Conservation (phyloP, 1,140 invertebrate genomes). For the Muscidifurax raptorellus region DNA sequence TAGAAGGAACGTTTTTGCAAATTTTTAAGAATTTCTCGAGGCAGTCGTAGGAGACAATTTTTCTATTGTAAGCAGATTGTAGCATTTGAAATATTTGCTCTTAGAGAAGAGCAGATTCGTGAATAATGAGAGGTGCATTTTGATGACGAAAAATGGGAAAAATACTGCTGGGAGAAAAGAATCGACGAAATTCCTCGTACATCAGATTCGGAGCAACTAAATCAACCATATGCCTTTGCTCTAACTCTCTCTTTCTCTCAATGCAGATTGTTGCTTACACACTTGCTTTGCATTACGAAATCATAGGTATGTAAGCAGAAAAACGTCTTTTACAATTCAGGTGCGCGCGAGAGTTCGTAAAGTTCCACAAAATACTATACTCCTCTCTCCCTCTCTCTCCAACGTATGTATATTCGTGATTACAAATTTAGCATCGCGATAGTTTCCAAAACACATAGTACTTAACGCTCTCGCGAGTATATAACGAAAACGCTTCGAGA, state of each 20-base stretch:
- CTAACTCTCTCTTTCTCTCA: neutral
- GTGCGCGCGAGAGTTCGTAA: neutral
- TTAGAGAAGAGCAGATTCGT: no score
- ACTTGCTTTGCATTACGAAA: neutral
- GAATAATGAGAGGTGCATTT: no score
- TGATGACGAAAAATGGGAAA: no score
- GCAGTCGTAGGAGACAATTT: no score
- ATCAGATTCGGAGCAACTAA: no score
- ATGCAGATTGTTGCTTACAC: neutral
- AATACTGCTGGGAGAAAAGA: no score
- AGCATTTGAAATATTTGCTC: no score
- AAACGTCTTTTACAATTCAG: neutral
- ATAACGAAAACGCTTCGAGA: neutral
- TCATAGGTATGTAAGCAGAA: neutral
- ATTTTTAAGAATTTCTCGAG: no score
- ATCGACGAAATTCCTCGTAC: no score
- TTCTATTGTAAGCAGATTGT: no score
- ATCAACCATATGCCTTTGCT: neutral
- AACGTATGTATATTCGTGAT: neutral
- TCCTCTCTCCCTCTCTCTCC: neutral
- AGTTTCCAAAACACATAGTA: neutral
- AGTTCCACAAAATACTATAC: no score
- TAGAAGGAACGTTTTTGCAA: neutral
- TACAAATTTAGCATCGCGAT: no score
- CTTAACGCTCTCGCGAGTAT: neutral